phyloP scores from a whole-genome alignment of 2,113 vertebrate species.

The Machaerirhynchus nigripectus region DNA sequence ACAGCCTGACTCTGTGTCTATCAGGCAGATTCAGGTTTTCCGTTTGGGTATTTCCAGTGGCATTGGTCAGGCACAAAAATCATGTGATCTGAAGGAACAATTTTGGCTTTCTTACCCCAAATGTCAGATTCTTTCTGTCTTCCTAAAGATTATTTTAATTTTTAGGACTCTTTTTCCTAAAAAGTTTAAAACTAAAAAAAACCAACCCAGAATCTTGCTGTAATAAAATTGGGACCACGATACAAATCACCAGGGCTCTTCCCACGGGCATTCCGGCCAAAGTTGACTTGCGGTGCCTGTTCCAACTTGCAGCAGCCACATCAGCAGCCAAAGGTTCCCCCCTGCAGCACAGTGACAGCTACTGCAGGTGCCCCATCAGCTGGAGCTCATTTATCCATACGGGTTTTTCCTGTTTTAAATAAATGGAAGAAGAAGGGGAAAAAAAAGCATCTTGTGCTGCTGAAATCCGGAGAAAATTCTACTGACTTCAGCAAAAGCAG shows the following conservation, averaged over 20 bases:
- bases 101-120: background rate
- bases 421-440: fast-evolving
- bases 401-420: background rate
- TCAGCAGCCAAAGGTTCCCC: conserved; percentile 58
- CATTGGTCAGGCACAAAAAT: background rate
- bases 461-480: background rate
- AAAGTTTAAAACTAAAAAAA: background rate
- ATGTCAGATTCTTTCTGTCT: background rate
- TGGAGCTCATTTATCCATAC: background rate
- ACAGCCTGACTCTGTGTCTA: background rate
- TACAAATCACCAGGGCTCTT: background rate
- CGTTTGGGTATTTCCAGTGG: background rate
- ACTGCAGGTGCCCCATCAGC: conserved; percentile 6
- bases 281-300: background rate
- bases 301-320: background rate
- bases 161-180: background rate
- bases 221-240: background rate
- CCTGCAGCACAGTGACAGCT: conserved; percentile 41
- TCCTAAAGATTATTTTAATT: background rate
- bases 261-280: fast-evolving
- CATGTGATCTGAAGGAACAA: background rate
- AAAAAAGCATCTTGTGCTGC: background rate
- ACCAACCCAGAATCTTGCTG: background rate
- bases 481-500: background rate
- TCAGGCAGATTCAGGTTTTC: background rate